phyloP scores from a whole-genome alignment of 2,797 vertebrate genomes.

The Odontamblyopus lacepedii region DNA sequence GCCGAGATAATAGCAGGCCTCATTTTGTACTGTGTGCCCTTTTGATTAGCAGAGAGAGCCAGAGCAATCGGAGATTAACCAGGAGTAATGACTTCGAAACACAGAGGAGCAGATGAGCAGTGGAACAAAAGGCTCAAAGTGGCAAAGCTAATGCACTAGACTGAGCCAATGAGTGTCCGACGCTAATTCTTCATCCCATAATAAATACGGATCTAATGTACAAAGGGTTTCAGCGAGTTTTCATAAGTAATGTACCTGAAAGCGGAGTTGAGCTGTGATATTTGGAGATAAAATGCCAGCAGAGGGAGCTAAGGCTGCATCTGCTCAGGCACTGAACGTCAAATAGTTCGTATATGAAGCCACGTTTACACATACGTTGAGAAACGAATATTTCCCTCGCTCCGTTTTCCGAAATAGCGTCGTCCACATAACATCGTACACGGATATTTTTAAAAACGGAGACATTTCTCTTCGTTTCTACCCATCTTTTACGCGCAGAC shows the following conservation, averaged over 20 bases:
- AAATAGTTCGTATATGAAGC: no score
- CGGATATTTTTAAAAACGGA: no score
- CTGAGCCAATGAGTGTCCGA: not conserved
- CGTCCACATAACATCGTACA: no score
- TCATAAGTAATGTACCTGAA: not conserved
- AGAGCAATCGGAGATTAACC: slow-evolving; percentile 61
- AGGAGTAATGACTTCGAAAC: slow-evolving; percentile 64
- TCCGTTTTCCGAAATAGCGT: no score
- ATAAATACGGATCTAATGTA: not conserved
- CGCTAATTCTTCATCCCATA: not conserved
- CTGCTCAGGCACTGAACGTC: no score
- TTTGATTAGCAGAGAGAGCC: slow-evolving; percentile 61
- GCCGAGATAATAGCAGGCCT: slow-evolving; percentile 65
- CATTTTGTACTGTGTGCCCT: slow-evolving; percentile 59
- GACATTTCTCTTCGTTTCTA: no score
- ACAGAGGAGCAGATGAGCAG: slow-evolving; percentile 29
- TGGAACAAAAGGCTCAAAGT: slow-evolving; percentile 11
- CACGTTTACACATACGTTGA: no score
- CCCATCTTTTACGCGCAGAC: no score
- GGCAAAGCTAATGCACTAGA: slow-evolving; percentile 7
- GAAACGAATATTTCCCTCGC: no score
- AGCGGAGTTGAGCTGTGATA: not conserved
- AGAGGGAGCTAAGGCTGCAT: not conserved
- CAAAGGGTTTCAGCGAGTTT: not conserved
- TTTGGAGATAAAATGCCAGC: not conserved